A percentile compares a stretch with the other conserved stretches of the same genome.
These are phyloP conservation scores for Phania funesta DNA, from an alignment of 2,888 invertebrate genomes.

Conservation along the genomic window DNA sequence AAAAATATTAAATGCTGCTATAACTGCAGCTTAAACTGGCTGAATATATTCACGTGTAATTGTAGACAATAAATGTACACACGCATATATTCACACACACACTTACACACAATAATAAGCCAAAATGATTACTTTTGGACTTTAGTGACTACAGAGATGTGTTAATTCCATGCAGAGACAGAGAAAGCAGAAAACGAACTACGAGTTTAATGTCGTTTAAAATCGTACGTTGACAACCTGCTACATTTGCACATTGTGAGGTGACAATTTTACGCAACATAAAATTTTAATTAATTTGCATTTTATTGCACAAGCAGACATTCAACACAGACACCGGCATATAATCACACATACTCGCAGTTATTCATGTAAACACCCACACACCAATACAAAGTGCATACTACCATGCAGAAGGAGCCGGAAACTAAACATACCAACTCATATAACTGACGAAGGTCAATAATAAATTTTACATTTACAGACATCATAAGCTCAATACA, in stretches of 20 bases:
- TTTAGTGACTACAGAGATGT: neutral
- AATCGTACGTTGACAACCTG: constrained; percentile 63
- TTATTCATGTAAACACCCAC: neutral
- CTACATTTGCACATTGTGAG: constrained; percentile 67
- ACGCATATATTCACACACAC: neutral
- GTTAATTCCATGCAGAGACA: neutral
- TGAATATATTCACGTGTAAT: neutral
- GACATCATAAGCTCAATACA: neutral
- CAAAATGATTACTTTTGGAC: constrained; percentile 2
- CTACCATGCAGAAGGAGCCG: neutral
- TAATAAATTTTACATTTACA: constrained; percentile 56
- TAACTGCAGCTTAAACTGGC: neutral
- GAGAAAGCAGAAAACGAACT: neutral
- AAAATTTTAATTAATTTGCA: constrained; percentile 74
- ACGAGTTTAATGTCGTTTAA: constrained; percentile 57
- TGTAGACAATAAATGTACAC: neutral
- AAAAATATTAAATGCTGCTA: constrained; percentile 58
- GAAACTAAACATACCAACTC: constrained; percentile 12
- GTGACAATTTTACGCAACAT: constrained; percentile 71
- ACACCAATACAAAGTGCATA: neutral
- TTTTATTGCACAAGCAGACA: constrained; percentile 67
- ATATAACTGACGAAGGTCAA: constrained; percentile 41
- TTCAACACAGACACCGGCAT: constrained; percentile 40
- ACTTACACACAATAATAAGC: neutral
- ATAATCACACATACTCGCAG: neutral